A percentile compares a stretch with the other conserved stretches of the same genome.
Evolutionary conservation across 1,140 invertebrate species (phyloP).

Genomic region (Monomorium pharaonis): DNA sequence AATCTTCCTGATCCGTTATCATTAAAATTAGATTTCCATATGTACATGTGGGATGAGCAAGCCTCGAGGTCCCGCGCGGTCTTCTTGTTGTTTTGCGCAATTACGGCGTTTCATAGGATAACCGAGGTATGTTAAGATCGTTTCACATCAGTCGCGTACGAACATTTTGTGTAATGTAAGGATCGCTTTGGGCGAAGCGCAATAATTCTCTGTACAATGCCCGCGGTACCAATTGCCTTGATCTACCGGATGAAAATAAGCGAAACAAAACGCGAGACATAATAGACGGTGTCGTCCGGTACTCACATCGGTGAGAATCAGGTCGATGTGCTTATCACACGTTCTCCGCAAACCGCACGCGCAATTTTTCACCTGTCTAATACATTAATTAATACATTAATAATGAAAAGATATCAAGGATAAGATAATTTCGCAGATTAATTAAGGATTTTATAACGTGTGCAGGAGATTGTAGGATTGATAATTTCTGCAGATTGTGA

Average conservation of each 20-base stretch:
- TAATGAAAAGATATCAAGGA: constrained; percentile 32
- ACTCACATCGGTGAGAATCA: constrained; percentile 52
- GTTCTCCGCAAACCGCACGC: constrained; percentile 20
- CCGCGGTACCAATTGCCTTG: constrained; percentile 58
- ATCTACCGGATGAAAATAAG: constrained; percentile 59
- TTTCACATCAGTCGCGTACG: constrained; percentile 51
- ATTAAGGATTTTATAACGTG: not conserved
- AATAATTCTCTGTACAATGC: constrained; percentile 57
- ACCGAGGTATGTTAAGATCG: constrained; percentile 52
- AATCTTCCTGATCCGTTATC: constrained; percentile 42
- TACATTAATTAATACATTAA: constrained; percentile 49
- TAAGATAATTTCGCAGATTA: not conserved
- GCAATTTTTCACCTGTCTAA: constrained; percentile 38
- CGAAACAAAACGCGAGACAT: constrained; percentile 48
- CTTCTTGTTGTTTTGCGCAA: constrained; percentile 47
- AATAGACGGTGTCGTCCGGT: constrained; percentile 55
- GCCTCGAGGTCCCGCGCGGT: constrained; percentile 32
- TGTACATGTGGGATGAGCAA: constrained; percentile 22
- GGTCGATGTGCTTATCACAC: constrained; percentile 54
- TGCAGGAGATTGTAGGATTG: not conserved
- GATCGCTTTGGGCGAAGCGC: constrained; percentile 53
- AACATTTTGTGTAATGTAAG: constrained; percentile 59
- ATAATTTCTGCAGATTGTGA: not conserved
- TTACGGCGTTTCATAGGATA: constrained; percentile 34
- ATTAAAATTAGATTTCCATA: constrained; percentile 57